These are phyloP conservation scores for Drosophila aldrichi DNA, from an alignment of 2,888 invertebrate species.

Conservation along the genomic window DNA sequence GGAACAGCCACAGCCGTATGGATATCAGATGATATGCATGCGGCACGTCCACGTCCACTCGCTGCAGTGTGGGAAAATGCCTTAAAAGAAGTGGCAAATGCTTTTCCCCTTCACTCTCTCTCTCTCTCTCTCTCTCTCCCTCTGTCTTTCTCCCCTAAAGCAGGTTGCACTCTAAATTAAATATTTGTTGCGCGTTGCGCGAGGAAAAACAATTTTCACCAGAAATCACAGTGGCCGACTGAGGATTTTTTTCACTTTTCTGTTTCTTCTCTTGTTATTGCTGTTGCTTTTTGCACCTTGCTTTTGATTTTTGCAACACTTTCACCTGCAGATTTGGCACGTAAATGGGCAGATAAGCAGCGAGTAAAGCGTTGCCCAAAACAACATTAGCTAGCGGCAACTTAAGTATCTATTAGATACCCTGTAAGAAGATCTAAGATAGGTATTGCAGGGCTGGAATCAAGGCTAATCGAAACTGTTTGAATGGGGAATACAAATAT, in stretches of 20 bases:
- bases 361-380: conserved; percentile 34
- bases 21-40: conserved; percentile 36
- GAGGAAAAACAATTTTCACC: conserved; percentile 68
- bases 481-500: too few species aligned
- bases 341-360: conserved; percentile 70
- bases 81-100: conserved; percentile 1
- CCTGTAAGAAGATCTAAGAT: background rate
- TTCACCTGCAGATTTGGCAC: conserved; percentile 78
- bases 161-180: conserved; percentile 36
- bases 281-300: conserved; percentile 26
- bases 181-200: conserved; percentile 24
- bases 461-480: too few species aligned
- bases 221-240: conserved; percentile 13
- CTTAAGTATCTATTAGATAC: conserved; percentile 43
- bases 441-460: too few species aligned
- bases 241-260: conserved; percentile 4
- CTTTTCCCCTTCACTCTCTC: background rate
- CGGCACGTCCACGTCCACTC: conserved; percentile 40
- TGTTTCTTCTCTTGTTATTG: conserved; percentile 16
- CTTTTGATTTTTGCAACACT: conserved; percentile 68
- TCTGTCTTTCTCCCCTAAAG: too few species aligned
- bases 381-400: conserved; percentile 44
- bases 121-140: background rate
- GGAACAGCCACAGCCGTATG: conserved; percentile 19
- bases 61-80: conserved; percentile 49